Evolutionary conservation across 2,888 invertebrate species (phyloP).

Genomic region (Plebejus melissa): DNA sequence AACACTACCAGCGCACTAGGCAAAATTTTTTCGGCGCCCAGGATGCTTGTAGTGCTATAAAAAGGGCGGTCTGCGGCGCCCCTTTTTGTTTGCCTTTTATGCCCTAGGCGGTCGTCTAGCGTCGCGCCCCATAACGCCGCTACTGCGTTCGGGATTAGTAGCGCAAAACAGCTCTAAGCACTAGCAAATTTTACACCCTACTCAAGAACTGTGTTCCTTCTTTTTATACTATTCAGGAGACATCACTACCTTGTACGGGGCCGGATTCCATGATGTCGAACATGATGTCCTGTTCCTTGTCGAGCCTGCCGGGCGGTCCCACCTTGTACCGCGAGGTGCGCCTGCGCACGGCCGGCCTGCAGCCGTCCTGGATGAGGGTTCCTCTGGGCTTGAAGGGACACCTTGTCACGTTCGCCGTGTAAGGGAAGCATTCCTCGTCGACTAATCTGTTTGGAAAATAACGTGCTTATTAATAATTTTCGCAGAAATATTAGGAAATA

Average conservation of each 20-base stretch:
- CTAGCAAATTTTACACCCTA: no score
- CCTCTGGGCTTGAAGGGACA: constrained; percentile 81
- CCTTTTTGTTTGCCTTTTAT: no score
- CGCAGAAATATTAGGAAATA: neutral
- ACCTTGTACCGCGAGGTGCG: constrained; percentile 83
- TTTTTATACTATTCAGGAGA: neutral
- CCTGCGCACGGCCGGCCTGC: constrained; percentile 68
- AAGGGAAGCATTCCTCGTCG: constrained; percentile 92
- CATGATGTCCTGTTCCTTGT: constrained; percentile 92
- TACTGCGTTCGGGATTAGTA: no score
- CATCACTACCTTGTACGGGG: constrained; percentile 89
- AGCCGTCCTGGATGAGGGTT: constrained; percentile 75
- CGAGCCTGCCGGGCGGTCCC: constrained; percentile 87
- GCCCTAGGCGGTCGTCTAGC: no score
- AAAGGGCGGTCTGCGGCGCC: no score
- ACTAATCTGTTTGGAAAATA: constrained; percentile 81
- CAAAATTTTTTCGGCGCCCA: no score
- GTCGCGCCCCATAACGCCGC: no score
- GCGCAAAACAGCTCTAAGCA: no score
- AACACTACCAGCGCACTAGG: no score
- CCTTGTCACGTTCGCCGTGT: constrained; percentile 77
- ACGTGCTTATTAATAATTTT: neutral
- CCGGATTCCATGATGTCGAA: constrained; percentile 93
- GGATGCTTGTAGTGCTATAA: no score
- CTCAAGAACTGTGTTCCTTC: no score